Evolutionary conservation across 1,140 invertebrate species (phyloP).

Genomic region (Drusus annulatus): DNA sequence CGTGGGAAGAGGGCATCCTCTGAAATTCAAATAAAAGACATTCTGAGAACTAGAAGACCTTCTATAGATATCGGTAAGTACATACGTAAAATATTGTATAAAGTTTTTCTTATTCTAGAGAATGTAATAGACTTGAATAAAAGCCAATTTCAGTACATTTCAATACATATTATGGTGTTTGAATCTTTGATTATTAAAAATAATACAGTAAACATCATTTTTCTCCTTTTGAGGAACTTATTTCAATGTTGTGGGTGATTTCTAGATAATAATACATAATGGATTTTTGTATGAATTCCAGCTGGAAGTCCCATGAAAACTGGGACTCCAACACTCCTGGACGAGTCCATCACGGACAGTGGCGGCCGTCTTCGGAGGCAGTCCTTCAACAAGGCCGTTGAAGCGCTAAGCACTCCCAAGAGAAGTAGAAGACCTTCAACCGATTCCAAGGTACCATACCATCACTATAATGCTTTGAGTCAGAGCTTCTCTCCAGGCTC

Average conservation of each 20-base stretch:
- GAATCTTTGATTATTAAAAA: too few relatives aligned
- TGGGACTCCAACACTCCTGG: slow-evolving; percentile 29
- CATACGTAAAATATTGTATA: not conserved
- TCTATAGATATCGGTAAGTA: slow-evolving; percentile 65
- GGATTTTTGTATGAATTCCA: not conserved
- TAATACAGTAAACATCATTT: too few relatives aligned
- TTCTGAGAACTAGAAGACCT: slow-evolving; percentile 61
- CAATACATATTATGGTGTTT: too few relatives aligned
- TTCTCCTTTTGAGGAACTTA: too few relatives aligned
- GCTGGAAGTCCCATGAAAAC: slow-evolving; percentile 30
- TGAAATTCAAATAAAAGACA: slow-evolving; percentile 62
- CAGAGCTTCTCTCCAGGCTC: too few relatives aligned
- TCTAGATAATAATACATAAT: too few relatives aligned
- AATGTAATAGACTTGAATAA: too few relatives aligned
- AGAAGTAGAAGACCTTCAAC: slow-evolving; percentile 62
- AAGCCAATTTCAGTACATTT: too few relatives aligned
- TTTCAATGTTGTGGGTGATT: too few relatives aligned
- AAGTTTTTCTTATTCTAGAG: too few relatives aligned
- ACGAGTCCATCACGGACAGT: slow-evolving; percentile 45
- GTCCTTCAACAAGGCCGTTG: slow-evolving; percentile 66
- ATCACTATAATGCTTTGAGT: too few relatives aligned
- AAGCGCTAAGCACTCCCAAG: slow-evolving; percentile 65
- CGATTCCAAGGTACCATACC: slow-evolving; percentile 62
- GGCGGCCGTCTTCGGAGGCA: slow-evolving; percentile 62
- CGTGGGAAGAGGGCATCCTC: slow-evolving; percentile 60